phyloP scores from a whole-genome alignment of 2,797 vertebrate species.

The Loriculus beryllinus region DNA sequence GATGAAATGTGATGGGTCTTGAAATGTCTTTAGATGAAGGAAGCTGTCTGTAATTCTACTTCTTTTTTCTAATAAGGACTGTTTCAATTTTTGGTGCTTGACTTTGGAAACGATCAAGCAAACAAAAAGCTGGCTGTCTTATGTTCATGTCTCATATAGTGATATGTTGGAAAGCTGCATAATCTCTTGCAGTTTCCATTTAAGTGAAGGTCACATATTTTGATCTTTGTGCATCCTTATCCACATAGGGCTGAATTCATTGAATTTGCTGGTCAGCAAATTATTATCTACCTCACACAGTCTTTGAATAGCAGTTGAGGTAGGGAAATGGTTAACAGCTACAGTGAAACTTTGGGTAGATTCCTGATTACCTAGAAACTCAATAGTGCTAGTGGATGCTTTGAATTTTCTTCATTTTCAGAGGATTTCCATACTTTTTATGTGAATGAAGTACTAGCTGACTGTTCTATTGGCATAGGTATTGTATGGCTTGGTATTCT shows the following conservation, averaged over 20 bases:
- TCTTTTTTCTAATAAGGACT: not conserved
- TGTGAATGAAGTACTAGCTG: not conserved
- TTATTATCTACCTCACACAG: accelerated
- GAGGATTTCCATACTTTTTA: not conserved
- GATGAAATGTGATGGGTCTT: not conserved
- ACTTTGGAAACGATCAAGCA: not conserved
- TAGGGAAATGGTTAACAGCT: not conserved
- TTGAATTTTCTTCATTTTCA: not conserved
- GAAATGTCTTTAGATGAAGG: not conserved
- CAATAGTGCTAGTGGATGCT: not conserved
- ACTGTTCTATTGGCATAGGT: not conserved
- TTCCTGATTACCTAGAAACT: not conserved
- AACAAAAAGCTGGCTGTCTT: not conserved
- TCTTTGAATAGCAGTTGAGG: not conserved
- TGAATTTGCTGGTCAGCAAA: not conserved
- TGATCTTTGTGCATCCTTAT: not conserved
- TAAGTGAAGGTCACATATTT: not conserved
- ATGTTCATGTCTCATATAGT: not conserved
- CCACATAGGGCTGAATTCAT: not conserved
- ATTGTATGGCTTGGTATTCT: not conserved
- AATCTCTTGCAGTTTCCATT: not conserved
- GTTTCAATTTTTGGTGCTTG: not conserved
- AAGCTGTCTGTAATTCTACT: not conserved
- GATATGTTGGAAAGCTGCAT: not conserved
- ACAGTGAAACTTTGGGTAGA: not conserved